Conservation (phyloP, 2,797 vertebrate species). For the Synaphobranchus kaupii region DNA sequence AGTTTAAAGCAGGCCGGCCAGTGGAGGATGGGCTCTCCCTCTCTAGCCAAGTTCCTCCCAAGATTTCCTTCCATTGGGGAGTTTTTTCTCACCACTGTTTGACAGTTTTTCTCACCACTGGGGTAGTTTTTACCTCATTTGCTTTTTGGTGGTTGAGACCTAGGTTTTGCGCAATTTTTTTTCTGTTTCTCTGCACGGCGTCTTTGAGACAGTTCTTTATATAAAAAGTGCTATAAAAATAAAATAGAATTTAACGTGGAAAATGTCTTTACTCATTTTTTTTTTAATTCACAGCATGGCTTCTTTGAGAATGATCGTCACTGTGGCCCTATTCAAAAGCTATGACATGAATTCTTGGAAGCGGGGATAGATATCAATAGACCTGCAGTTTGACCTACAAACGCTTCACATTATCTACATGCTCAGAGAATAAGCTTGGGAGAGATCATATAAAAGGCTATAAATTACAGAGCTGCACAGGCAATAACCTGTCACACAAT, state of each 20-base stretch:
- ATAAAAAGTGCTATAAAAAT: background rate
- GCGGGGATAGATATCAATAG: background rate
- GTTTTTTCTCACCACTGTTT: too few species aligned
- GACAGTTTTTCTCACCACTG: too few species aligned
- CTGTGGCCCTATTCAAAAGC: background rate
- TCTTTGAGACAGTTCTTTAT: too few species aligned
- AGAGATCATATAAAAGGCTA: slow-evolving; percentile 1
- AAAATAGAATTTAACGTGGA: background rate
- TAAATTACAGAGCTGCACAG: background rate
- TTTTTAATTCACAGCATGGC: background rate
- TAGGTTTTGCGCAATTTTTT: too few species aligned
- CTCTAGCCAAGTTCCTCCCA: too few species aligned
- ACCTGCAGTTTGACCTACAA: slow-evolving; percentile 6
- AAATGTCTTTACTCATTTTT: background rate
- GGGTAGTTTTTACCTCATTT: too few species aligned
- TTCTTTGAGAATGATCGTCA: background rate
- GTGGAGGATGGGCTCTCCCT: too few species aligned
- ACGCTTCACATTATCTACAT: background rate
- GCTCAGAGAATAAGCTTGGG: background rate
- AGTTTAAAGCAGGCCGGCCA: too few species aligned
- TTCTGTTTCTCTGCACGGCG: too few species aligned
- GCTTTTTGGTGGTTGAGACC: too few species aligned
- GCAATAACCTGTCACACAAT: slow-evolving; percentile 6
- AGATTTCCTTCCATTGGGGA: too few species aligned
- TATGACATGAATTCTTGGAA: slow-evolving; percentile 7